phyloP scores from a whole-genome alignment of 2,797 vertebrate species.

The Clamator glandarius region DNA sequence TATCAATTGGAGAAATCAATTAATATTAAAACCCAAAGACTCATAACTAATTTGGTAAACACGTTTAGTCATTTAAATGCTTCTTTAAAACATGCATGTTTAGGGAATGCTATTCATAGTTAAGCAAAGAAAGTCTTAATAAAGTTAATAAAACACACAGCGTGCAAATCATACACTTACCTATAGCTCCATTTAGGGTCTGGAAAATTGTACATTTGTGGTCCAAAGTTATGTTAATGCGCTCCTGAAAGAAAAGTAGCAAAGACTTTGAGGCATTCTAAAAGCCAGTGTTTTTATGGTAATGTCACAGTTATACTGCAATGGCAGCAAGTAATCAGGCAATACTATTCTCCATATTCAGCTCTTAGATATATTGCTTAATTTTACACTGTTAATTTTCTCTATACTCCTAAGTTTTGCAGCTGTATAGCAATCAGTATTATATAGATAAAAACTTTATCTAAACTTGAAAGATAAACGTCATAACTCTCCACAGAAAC shows the following conservation, averaged over 20 bases:
- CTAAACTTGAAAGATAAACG: neutral
- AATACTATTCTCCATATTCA: neutral
- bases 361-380: neutral
- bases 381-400: neutral
- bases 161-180: constrained; percentile 72
- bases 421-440: neutral
- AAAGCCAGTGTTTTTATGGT: neutral
- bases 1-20: neutral
- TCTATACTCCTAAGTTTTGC: neutral
- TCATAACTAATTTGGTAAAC: neutral
- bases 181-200: constrained; percentile 93
- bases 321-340: neutral
- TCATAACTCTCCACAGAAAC: neutral
- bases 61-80: neutral
- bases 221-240: constrained; percentile 93
- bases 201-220: constrained; percentile 98
- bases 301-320: neutral
- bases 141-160: neutral
- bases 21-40: neutral
- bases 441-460: neutral
- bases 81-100: neutral
- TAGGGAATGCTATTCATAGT: neutral
- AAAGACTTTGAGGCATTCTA: neutral
- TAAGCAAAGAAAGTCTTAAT: neutral
- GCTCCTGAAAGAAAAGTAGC: constrained; percentile 79